Conservation (phyloP, 1,140 invertebrate genomes). For the Drosophila gunungcola region DNA sequence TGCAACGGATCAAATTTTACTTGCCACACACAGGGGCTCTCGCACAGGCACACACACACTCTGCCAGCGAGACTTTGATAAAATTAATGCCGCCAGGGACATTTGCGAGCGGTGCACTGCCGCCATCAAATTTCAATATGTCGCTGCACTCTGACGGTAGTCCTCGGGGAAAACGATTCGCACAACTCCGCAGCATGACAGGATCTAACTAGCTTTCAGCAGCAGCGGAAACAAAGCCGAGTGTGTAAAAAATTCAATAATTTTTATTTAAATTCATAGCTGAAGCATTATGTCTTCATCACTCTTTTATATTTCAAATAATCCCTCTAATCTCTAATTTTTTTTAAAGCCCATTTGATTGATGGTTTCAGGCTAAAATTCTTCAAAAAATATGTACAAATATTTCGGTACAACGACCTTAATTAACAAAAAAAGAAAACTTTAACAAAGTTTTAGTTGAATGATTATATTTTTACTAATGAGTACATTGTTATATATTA, state of each 20-base stretch:
- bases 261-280: neutral
- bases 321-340: neutral
- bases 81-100: conserved; percentile 49
- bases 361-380: too few relatives aligned
- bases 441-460: too few relatives aligned
- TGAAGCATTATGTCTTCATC: neutral
- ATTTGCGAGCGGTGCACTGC: conserved; percentile 11
- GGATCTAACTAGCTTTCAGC: conserved; percentile 27
- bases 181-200: neutral
- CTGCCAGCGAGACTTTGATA: conserved; percentile 33
- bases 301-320: neutral
- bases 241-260: neutral
- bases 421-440: too few relatives aligned
- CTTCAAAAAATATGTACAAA: too few relatives aligned
- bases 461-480: too few relatives aligned
- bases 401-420: too few relatives aligned
- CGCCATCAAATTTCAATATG: conserved; percentile 58
- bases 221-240: neutral
- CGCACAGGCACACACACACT: conserved; percentile 9
- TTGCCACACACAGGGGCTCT: conserved; percentile 7
- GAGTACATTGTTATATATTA: too few relatives aligned
- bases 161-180: conserved; percentile 23
- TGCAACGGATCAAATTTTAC: conserved; percentile 52
- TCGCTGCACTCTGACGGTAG: conserved; percentile 45
- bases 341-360: too few relatives aligned